Evolutionary conservation across 2,888 invertebrate genomes (phyloP).

Genomic region (Acanthoscelides obtectus): DNA sequence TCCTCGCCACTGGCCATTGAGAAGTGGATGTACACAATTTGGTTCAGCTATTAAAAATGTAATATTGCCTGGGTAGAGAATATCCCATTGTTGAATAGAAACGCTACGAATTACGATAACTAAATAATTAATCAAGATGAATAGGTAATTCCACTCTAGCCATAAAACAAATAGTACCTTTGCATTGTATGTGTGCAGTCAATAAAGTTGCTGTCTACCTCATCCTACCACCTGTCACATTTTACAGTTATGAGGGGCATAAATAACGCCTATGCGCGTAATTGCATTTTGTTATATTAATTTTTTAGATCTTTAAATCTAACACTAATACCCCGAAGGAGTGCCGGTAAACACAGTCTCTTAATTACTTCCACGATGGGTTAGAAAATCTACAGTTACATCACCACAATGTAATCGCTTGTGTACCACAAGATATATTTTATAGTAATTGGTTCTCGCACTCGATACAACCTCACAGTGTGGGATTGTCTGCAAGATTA

Average conservation of each 20-base stretch:
- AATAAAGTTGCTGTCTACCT: neutral
- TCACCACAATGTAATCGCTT: constrained; percentile 17
- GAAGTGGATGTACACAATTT: no score
- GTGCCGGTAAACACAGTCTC: neutral
- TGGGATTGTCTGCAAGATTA: neutral
- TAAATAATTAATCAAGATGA: no score
- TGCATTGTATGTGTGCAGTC: neutral
- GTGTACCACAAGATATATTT: constrained; percentile 17
- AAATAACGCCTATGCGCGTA: neutral
- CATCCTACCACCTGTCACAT: neutral
- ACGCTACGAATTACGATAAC: no score
- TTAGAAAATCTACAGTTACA: constrained; percentile 3
- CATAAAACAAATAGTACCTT: no score
- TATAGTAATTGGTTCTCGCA: constrained; percentile 17
- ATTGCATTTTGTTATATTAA: neutral
- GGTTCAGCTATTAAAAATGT: no score
- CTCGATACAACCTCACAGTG: neutral
- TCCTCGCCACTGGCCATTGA: no score
- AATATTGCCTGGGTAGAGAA: no score
- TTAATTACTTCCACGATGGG: neutral
- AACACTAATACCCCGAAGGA: neutral
- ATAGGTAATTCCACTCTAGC: no score
- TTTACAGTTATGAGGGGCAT: neutral
- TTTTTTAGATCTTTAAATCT: neutral
- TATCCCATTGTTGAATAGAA: no score